Evolutionary conservation across 2,888 invertebrate species (phyloP), one percentile per base, ranked within the genome.

Genomic region (Ischnura elegans): DNA sequence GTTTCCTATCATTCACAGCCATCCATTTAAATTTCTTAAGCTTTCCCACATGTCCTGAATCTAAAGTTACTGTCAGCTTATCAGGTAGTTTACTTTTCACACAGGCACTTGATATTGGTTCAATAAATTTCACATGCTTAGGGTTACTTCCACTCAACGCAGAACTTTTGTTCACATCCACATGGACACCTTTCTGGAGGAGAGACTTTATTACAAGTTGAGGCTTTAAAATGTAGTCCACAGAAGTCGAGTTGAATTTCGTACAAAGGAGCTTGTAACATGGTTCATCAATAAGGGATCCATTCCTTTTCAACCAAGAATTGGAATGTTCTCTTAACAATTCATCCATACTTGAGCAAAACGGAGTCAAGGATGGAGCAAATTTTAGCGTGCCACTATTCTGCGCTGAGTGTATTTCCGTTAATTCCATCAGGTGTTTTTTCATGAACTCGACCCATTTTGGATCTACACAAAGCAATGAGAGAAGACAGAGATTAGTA

Each of bases 181-280:
- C 90, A 10, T 42, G n/a, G 36, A 90, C 90, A 25, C 43, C 36
- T 51, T 90, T 43, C 43, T 90, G 29, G 19, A 43, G 42, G 2
- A 90, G 90, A 61, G 55, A 61, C 16, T 61, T 13, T n/a, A 90
- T 66, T 21, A 43, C 55, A 25, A n/a, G 43, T 45, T 6, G 25
- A 19, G 90, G 61, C n/a, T 43, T 61, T 13, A 90, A 61, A 43
- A 90, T 43, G 21, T 25, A 90, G 55, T 29, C 90, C n/a, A 90
- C 5, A 0, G 90, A 90, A n/a, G 90, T 43, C 3, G 16, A 42
- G 19, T 43, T 16, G n/a, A 61, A 90, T n/a, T 55, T 10, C 25
- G 55, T 25, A 13, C n/a, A 42, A 45, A 90, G 61, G 2, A 90
- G 61, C 47, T 66, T 2, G 3, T 61, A 16, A 25, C 61, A 61